phyloP scores from a whole-genome alignment of 1,140 invertebrate species.

The Micrasema longulum region DNA sequence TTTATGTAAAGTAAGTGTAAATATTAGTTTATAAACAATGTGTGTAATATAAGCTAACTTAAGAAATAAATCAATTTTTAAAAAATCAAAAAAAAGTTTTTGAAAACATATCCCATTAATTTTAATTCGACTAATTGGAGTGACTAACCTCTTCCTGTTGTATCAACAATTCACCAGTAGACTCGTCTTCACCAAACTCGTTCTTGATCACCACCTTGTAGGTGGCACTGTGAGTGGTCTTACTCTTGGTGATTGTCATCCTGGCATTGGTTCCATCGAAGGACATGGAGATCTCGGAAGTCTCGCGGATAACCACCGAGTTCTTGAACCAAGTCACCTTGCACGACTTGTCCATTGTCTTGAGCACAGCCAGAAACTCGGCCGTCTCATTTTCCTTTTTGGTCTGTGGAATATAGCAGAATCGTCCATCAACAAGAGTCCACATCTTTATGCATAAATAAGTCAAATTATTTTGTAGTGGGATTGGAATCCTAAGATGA shows the following conservation, averaged over 20 bases:
- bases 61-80: no score
- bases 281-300: slow-evolving; percentile 74
- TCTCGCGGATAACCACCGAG: slow-evolving; percentile 77
- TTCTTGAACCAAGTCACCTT: slow-evolving; percentile 91
- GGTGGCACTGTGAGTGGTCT: slow-evolving; percentile 77
- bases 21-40: no score
- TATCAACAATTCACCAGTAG: slow-evolving; percentile 80
- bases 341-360: slow-evolving; percentile 79
- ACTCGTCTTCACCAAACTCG: slow-evolving; percentile 86
- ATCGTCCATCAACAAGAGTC: no score
- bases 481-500: no score
- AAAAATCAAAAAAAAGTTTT: no score
- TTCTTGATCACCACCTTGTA: slow-evolving; percentile 86
- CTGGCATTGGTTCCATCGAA: slow-evolving; percentile 87
- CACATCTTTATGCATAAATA: no score
- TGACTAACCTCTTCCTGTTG: slow-evolving; percentile 66
- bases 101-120: no score
- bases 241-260: slow-evolving; percentile 78
- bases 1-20: no score
- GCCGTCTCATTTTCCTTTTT: slow-evolving; percentile 79
- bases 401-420: no score
- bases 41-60: no score
- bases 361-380: slow-evolving; percentile 81
- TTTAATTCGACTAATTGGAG: neutral
- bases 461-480: no score